Conservation (phyloP, 1,140 invertebrate genomes). For the Lordiphosa stackelbergi region DNA sequence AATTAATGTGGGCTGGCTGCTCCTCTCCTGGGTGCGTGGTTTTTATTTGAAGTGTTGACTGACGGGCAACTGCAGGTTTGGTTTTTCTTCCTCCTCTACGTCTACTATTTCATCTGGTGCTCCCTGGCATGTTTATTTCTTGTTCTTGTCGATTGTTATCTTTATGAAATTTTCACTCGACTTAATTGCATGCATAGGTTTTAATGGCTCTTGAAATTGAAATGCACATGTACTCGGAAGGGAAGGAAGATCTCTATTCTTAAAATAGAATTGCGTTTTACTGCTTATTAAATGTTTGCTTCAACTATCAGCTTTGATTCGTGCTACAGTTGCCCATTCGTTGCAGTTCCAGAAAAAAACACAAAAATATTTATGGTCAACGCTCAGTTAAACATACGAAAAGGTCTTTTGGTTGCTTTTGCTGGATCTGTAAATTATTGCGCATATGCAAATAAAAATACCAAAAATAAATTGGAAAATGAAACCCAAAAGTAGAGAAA, state of each 20-base stretch:
- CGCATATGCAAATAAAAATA: conserved; percentile 52
- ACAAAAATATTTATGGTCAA: conserved; percentile 31
- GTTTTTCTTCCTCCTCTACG: conserved; percentile 24
- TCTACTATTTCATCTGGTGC: conserved; percentile 6
- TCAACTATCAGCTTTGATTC: conserved; percentile 1
- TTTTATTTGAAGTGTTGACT: conserved; percentile 74
- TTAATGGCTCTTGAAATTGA: conserved; percentile 71
- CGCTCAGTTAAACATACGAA: conserved; percentile 23
- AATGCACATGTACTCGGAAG: conserved; percentile 11
- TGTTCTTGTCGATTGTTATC: conserved; percentile 74
- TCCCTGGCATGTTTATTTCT: conserved; percentile 63
- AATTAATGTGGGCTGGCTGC: conserved; percentile 61
- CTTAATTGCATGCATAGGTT: conserved; percentile 72
- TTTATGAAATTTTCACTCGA: conserved; percentile 75
- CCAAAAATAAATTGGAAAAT: conserved; percentile 36
- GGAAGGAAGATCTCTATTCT: conserved; percentile 8
- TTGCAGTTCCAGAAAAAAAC: conserved; percentile 12
- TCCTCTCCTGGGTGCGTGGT: conserved; percentile 22
- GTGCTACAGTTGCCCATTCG: conserved; percentile 28
- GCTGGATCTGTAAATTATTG: conserved; percentile 60
- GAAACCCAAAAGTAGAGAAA: not conserved
- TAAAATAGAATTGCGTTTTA: conserved; percentile 47
- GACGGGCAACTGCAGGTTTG: conserved; percentile 52
- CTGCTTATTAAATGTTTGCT: conserved; percentile 62
- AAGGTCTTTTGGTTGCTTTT: not conserved